These are phyloP conservation scores for Anhinga rufa DNA, from an alignment of 2,113 vertebrate species.

Conservation along the genomic window DNA sequence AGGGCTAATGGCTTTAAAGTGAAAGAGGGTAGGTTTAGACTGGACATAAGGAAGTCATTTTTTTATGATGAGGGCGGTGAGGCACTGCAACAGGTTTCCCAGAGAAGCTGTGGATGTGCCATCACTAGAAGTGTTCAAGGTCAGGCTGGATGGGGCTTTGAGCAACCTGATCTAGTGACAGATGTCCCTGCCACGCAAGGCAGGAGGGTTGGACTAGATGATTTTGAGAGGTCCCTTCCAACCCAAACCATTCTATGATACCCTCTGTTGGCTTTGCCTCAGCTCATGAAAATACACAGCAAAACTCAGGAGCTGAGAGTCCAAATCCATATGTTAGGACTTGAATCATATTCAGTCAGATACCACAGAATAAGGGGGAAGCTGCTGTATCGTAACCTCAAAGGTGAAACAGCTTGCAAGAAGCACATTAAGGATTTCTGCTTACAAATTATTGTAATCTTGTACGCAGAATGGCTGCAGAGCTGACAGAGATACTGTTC, in stretches of 20 bases:
- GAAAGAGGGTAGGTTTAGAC: no score
- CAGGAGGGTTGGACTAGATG: background rate
- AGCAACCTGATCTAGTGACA: background rate
- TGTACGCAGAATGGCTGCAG: background rate
- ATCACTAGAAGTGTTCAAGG: background rate
- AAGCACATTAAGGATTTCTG: background rate
- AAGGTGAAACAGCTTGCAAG: background rate
- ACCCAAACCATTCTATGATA: background rate
- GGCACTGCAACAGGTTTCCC: background rate
- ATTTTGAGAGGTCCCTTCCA: background rate
- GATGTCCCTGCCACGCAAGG: background rate
- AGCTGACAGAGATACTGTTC: background rate
- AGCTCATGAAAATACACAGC: background rate
- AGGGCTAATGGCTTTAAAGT: no score
- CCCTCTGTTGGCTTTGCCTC: background rate
- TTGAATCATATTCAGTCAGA: background rate
- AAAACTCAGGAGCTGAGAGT: background rate
- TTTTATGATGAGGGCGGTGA: no score
- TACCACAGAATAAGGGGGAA: background rate
- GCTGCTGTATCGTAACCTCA: background rate
- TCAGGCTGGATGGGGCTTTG: background rate
- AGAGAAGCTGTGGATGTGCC: background rate
- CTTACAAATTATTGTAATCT: background rate
- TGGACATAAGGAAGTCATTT: no score
- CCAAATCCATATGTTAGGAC: background rate